Base-by-base conservation (phyloP, 2,888 invertebrate species). In the Oxyteleia sp. region DNA sequence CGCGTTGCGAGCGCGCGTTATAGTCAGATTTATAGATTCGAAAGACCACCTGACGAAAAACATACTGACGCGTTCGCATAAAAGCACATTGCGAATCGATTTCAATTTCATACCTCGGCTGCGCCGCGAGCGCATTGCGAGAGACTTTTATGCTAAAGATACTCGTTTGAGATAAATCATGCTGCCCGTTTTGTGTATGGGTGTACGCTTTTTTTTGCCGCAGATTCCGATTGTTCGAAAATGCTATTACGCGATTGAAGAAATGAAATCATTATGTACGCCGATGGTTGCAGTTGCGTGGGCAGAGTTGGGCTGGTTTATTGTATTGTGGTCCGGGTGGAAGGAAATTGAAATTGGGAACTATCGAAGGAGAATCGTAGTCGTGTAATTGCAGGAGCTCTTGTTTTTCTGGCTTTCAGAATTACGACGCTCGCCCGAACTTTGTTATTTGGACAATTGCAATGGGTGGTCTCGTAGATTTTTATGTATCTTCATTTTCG, bases 71-170 rank as follows among this genome's bases (percentile, higher is more conserved):
- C 63, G 53, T 53, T 61, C 69, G 55, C 78, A 69, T 78, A 69
- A 78, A 78, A 78, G 63, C 69, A 63, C 78, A 78, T 69, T 78
- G 63, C 53, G 45, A 69, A 78, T 78, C 78, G 78, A 78, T 78
- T 78, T 69, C 78, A 69, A 78, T 78, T 78, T 78, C 68, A 76
- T 76, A 76, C 68, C 53, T 76, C 76, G 68, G 13, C 35, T 43
- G 10, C 64, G 53, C 51, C 20, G 23, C 45, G 59, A 53, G 61
- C 47, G 45, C 61, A 43, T 35, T 43, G 76, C 68, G 1, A 41
- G 38, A 59, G 49, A 76, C 66, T 76, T 66, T 76, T 66, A 76
- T 76, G 59, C 57, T 57, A 66, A 66, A 76, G 66, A 66, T 76
- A 66, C 53, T 76, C 75, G 45, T 66, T 75, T 66, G 45, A 75